Evolutionary conservation across 2,888 invertebrate genomes (phyloP), one percentile per base, ranked within the genome.

Genomic region (Apamea anceps): DNA sequence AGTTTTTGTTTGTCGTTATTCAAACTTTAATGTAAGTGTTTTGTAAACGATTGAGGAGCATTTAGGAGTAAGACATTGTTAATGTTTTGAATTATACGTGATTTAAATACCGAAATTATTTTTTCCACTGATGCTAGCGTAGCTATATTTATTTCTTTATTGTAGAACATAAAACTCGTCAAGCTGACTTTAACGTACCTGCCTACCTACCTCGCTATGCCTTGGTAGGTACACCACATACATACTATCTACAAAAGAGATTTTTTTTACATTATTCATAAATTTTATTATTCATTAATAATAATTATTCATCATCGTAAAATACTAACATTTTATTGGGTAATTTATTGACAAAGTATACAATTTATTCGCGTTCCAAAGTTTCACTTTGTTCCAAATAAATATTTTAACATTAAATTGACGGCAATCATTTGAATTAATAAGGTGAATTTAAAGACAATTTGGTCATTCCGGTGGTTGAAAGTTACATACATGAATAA

Each of bases 341-440:
- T 15, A 37, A 5, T 28, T 51, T n/a, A 25, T 45, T 42, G 12
- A 32, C 25, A 25, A 25, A 25, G 54, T 54, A 6, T 45, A 54
- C 8, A 68, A 37, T 76, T 45, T 48, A 83, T 28, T 62, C 10
- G 7, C 18, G 0, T n/a, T 75, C 42, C 42, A 67, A 82, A 80
- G 28, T 65, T 66, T 67, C 51, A 62, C 28, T 48, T 62, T 72
- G 71, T 66, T 67, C 13, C 28, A 54, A 28, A 60, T 66, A 10
- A n/a, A 84, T 60, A 71, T 25, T 72, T 70, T n/a, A 57, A 42
- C 28, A 25, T 8, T 51, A 25, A 66, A 60, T 45, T 62, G 25
- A 66, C 21, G 37, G 5, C 12, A 54, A 80, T 63, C 15, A 68
- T 73, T 72, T 42, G 21, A 85, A 84, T 79, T 60, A 71, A 80